Base-by-base conservation (phyloP, 2,888 invertebrate genomes). In the Serripes groenlandicus region DNA sequence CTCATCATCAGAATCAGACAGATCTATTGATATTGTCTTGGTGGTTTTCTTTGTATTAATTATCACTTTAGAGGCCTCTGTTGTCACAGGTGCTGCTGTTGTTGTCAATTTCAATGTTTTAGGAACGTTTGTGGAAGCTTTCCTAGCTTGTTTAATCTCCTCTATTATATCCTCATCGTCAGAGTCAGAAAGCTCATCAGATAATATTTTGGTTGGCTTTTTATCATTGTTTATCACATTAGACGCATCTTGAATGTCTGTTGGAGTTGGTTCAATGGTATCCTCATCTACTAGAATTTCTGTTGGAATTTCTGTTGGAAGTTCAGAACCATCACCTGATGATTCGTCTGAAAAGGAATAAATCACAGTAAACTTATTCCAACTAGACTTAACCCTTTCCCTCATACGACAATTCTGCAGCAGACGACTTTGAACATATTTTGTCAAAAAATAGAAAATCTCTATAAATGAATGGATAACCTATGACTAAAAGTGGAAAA, bases 131-230 rank as follows among this genome's bases (percentile, higher is more conserved):
- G n/a, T n/a, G n/a, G n/a, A n/a, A 3, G 75, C 26, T 9, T 49
- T 32, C 28, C 18, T 56, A 15, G 32, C 15, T 49, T 34, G 26
- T 54, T 52, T 64, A 0, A 52, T 66, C 32, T 75, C 54, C 0
- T 28, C 54, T 26, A 52, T 11, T 7, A 75, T 5, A 18, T 75
- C 75, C 52, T 75, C 75, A 64, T 75, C 75, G 26, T 75, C 75
- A 23, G 75, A 35, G 3, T 52, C 32, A 5, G 49, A n/a, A n/a
- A n/a, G n/a, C n/a, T n/a, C n/a, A n/a, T n/a, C n/a, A n/a, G n/a
- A n/a, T n/a, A n/a, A n/a, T n/a, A n/a, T n/a, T n/a, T n/a, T n/a
- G n/a, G n/a, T n/a, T n/a, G n/a, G n/a, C n/a, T 42, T 18, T 42
- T 42, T 18, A 42, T 42, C 42, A 18, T 42, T 18, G 11, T 9